Base-by-base conservation (phyloP, 1,140 invertebrate species). In the Drosophila seguyi region DNA sequence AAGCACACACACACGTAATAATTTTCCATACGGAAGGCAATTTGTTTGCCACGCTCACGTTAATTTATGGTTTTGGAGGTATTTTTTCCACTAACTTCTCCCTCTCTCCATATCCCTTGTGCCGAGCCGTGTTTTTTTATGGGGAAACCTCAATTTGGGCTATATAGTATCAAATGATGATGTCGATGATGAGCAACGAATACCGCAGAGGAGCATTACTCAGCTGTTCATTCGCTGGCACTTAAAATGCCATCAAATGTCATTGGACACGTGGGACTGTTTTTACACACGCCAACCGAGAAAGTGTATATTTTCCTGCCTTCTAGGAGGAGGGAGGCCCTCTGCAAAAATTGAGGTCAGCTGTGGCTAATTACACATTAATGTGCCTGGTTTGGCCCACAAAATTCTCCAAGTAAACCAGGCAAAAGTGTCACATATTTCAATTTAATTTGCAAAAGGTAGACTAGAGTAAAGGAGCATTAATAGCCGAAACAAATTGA, bases 161-260 rank as follows among this genome's bases (percentile, higher is more conserved):
- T 45, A 75, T 80, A 48, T 50, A 45, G 69, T 60, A 67, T 65
- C 65, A 52, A 52, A 67, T 87, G 66, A 86, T 78, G 79, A 83
- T 86, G 75, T 44, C 75, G 61, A 75, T 79, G 83, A 86, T 87
- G 66, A 75, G 55, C 66, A 58, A 48, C 47, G 55, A 72, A 83
- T 72, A 53, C 58, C 48, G 56, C 47, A 66, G 27, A 59, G 73
- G 48, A 65, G 73, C 75, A 75, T 79, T 80, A 80, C 65, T 75
- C 81, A 72, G 76, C 81, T 67, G 48, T 62, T 77, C 62, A 63
- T 74, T 71, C 53, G 76, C 39, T 83, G 69, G 61, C 81, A 84
- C 81, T 88, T 90, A 84, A 88, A 88, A 90, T 73, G 44, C 68
- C 84, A 88, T 88, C 74, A 88, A 90, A 84, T 78, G 75, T 57